Conservation (phyloP, 1,140 invertebrate genomes). For the Dendroctonus ponderosae region DNA sequence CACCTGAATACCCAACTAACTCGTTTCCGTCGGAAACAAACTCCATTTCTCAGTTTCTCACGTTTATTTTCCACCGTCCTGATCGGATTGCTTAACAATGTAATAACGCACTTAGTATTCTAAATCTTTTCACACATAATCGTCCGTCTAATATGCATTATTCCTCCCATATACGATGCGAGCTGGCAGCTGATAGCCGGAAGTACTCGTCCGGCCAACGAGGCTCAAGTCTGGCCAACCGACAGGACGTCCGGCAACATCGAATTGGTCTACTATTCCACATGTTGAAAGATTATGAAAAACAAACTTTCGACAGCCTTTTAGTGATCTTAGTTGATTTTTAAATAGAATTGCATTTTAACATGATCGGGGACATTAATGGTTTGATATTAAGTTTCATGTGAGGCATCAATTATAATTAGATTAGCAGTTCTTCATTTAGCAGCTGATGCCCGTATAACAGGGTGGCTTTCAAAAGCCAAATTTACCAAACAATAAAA, state of each 20-base stretch:
- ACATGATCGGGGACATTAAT: no score
- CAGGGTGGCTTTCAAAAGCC: no score
- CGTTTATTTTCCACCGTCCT: neutral
- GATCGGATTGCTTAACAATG: conserved; percentile 3
- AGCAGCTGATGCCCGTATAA: no score
- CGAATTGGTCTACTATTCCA: neutral
- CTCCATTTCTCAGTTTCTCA: neutral
- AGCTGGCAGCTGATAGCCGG: conserved; percentile 4
- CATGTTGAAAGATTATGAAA: no score
- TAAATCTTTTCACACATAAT: conserved; percentile 5
- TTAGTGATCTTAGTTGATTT: no score
- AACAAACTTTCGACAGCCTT: no score
- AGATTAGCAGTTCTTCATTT: no score
- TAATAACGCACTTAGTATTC: conserved; percentile 9
- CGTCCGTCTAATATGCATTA: conserved; percentile 3
- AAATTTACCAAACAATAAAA: no score
- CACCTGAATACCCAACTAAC: neutral
- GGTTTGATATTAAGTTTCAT: no score
- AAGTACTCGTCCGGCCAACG: conserved; percentile 9
- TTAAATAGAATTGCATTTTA: no score
- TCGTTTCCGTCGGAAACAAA: conserved; percentile 1
- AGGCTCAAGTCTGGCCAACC: neutral
- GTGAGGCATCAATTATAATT: no score
- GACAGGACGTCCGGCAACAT: neutral
- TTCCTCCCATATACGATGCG: neutral